A percentile compares a stretch with the other conserved stretches of the same genome.
phyloP scores from a whole-genome alignment of 2,113 vertebrate species.

The Cottus gobio region DNA sequence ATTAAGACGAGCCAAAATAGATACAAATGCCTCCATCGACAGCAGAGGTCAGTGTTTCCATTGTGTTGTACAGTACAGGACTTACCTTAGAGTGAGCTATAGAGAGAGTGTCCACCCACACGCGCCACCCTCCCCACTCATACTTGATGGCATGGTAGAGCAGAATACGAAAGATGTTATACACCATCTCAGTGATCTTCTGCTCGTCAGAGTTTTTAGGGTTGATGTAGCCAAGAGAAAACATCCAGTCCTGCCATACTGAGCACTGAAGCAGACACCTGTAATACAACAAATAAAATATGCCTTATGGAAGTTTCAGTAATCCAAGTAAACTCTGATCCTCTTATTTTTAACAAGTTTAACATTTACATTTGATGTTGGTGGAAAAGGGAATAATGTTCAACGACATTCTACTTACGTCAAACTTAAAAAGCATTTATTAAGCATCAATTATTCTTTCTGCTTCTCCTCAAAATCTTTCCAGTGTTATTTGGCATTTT shows the following conservation, averaged over 20 bases:
- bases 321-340: background rate
- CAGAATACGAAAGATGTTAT: conserved; percentile 98
- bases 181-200: conserved; percentile 98
- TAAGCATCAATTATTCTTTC: background rate
- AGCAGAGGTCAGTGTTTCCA: conserved; percentile 62
- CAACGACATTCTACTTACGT: background rate
- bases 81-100: conserved; percentile 99
- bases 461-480: background rate
- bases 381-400: background rate
- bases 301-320: background rate
- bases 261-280: conserved; percentile 99
- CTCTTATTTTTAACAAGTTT: background rate
- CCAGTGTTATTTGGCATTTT: background rate
- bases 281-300: conserved; percentile 1
- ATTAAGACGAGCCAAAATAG: background rate
- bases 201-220: conserved; percentile 96
- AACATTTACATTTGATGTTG: background rate
- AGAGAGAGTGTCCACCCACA: conserved; percentile 98
- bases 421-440: background rate
- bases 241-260: conserved; percentile 99
- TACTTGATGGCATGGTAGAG: conserved; percentile 99
- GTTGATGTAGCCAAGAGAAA: conserved; percentile 97
- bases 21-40: conserved; percentile 14
- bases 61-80: conserved; percentile 84
- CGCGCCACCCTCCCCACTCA: conserved; percentile 99